These are phyloP conservation scores for Malacosoma neustria DNA, from an alignment of 2,888 invertebrate species.

Conservation along the genomic window DNA sequence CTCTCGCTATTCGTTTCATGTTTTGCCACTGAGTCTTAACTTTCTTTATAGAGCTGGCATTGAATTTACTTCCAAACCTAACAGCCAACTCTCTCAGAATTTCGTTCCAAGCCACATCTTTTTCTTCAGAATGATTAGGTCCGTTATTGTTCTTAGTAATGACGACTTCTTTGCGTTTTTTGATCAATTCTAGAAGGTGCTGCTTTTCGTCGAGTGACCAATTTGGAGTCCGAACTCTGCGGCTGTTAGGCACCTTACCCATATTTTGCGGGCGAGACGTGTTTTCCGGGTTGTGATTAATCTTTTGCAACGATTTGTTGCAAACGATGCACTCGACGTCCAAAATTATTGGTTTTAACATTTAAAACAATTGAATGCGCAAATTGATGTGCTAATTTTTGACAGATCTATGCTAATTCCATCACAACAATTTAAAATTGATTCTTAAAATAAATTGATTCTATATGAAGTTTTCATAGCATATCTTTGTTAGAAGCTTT, in stretches of 20 bases:
- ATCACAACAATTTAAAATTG: no score
- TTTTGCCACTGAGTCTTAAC: slow-evolving; percentile 70
- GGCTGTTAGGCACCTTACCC: slow-evolving; percentile 50
- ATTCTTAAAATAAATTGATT: no score
- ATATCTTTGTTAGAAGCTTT: no score
- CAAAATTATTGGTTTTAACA: slow-evolving; percentile 64
- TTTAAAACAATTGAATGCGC: slow-evolving; percentile 56
- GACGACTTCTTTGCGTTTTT: slow-evolving; percentile 52
- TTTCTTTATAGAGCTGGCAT: slow-evolving; percentile 54
- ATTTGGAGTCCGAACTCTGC: slow-evolving; percentile 58
- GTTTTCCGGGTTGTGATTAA: slow-evolving; percentile 44
- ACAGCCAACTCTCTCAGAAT: slow-evolving; percentile 42
- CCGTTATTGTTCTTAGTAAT: slow-evolving; percentile 56
- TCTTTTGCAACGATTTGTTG: slow-evolving; percentile 69
- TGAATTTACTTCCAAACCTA: slow-evolving; percentile 57
- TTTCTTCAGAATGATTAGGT: slow-evolving; percentile 59
- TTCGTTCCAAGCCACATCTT: slow-evolving; percentile 62
- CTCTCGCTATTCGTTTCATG: slow-evolving; percentile 65
- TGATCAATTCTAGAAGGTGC: slow-evolving; percentile 60
- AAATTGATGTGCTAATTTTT: no score
- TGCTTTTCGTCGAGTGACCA: slow-evolving; percentile 66
- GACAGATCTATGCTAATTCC: no score
- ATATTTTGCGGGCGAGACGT: slow-evolving; percentile 30
- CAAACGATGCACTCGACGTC: slow-evolving; percentile 70
- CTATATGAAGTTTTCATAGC: no score